A percentile compares a stretch with the other conserved stretches of the same genome.
phyloP scores from a whole-genome alignment of 1,140 invertebrate genomes.

The Dendroctonus valens region DNA sequence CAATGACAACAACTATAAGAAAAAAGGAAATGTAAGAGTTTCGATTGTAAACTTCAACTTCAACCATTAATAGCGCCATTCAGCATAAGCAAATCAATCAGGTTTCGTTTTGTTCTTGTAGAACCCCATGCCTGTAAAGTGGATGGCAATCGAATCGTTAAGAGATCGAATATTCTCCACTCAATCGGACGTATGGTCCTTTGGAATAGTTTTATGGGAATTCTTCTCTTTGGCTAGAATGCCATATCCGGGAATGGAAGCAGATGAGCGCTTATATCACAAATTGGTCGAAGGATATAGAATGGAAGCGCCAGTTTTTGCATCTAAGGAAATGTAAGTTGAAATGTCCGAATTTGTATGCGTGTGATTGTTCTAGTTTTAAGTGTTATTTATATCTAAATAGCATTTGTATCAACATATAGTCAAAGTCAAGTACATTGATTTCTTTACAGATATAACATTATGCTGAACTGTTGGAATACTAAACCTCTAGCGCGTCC shows the following conservation, averaged over 20 bases:
- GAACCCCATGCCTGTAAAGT: slow-evolving; percentile 75
- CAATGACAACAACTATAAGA: slow-evolving; percentile 89
- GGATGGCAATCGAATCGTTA: slow-evolving; percentile 82
- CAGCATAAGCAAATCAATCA: neutral
- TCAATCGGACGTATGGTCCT: slow-evolving; percentile 92
- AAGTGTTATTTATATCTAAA: neutral
- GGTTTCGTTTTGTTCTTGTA: slow-evolving; percentile 37
- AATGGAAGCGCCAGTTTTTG: slow-evolving; percentile 80
- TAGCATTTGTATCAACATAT: neutral
- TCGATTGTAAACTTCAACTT: neutral
- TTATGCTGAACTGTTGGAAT: slow-evolving; percentile 86
- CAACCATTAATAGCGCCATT: neutral
- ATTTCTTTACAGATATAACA: slow-evolving; percentile 63
- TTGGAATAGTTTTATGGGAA: slow-evolving; percentile 92
- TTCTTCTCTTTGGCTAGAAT: slow-evolving; percentile 88
- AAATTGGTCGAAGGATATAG: slow-evolving; percentile 81
- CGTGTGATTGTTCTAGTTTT: neutral
- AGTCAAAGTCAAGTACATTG: slow-evolving; percentile 3
- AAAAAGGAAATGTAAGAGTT: slow-evolving; percentile 77
- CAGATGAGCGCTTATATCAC: slow-evolving; percentile 68
- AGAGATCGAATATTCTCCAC: slow-evolving; percentile 78
- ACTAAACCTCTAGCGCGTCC: slow-evolving; percentile 74
- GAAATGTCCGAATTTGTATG: neutral
- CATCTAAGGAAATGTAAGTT: slow-evolving; percentile 69
- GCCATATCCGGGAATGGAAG: slow-evolving; percentile 83